Conservation (phyloP, 2,888 invertebrate genomes). For the Dioctria linearis region DNA sequence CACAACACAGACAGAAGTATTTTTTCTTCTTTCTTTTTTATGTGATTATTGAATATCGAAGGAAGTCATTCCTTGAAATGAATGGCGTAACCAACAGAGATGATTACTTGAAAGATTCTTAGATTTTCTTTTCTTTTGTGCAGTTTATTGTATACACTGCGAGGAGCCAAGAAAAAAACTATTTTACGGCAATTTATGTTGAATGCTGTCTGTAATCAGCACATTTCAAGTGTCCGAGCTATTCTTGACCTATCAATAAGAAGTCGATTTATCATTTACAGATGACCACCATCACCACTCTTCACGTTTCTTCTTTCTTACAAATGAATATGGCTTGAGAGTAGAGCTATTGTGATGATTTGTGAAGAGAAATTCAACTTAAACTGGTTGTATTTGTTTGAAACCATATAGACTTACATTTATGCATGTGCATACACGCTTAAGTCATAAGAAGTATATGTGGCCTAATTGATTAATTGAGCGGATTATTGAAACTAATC, state of each 20-base stretch:
- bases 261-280: conserved; percentile 1
- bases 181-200: conserved; percentile 1
- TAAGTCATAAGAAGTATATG: no score
- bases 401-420: no score
- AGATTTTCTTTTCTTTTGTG: not conserved
- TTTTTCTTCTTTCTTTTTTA: not conserved
- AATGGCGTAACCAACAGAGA: not conserved
- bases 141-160: not conserved
- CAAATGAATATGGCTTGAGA: no score
- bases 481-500: no score
- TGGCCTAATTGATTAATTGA: no score
- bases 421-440: no score
- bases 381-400: no score
- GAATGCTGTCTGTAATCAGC: not conserved
- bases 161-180: no score
- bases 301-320: no score
- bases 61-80: not conserved
- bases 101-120: not conserved
- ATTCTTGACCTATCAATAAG: conserved; percentile 2
- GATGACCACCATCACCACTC: no score
- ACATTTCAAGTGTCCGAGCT: not conserved
- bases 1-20: not conserved
- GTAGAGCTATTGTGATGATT: no score
- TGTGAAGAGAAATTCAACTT: no score
- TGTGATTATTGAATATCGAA: not conserved